Conservation (phyloP, 92 coral and sea anemone species). For the Ricordea florida region DNA sequence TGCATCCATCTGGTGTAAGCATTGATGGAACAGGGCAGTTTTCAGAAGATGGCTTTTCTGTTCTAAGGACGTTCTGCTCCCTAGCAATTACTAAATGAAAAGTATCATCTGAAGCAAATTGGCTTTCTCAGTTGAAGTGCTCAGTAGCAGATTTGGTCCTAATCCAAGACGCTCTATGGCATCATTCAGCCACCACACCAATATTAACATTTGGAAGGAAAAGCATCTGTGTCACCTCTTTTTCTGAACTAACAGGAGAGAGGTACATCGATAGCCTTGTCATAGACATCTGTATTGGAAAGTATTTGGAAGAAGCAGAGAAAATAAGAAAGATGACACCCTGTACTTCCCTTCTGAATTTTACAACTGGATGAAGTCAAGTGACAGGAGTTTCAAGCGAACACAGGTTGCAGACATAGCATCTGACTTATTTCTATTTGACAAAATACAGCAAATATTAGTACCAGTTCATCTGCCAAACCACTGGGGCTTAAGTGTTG, state of each 20-base stretch:
- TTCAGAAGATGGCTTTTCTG: not conserved
- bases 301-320: not conserved
- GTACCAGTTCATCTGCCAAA: slow-evolving; percentile 34
- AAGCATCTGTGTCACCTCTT: slow-evolving; percentile 2
- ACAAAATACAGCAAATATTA: not conserved
- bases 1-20: not conserved
- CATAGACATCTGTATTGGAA: not conserved
- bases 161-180: slow-evolving; percentile 16
- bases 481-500: slow-evolving; percentile 24
- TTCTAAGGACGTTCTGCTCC: not conserved
- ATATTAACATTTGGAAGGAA: not conserved
- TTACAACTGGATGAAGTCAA: not conserved
- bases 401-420: not conserved
- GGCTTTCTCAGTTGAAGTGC: slow-evolving; percentile 10
- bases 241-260: slow-evolving; percentile 14
- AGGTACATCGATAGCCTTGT: slow-evolving; percentile 27
- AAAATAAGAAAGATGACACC: not conserved
- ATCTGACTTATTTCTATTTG: not conserved
- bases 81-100: no score
- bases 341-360: not conserved
- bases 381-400: not conserved
- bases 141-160: not conserved
- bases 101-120: slow-evolving; percentile 10
- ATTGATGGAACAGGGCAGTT: slow-evolving; percentile 1
- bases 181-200: not conserved